Evolutionary conservation across 2,113 vertebrate genomes (phyloP).

Genomic region (Gymnorhina tibicen): DNA sequence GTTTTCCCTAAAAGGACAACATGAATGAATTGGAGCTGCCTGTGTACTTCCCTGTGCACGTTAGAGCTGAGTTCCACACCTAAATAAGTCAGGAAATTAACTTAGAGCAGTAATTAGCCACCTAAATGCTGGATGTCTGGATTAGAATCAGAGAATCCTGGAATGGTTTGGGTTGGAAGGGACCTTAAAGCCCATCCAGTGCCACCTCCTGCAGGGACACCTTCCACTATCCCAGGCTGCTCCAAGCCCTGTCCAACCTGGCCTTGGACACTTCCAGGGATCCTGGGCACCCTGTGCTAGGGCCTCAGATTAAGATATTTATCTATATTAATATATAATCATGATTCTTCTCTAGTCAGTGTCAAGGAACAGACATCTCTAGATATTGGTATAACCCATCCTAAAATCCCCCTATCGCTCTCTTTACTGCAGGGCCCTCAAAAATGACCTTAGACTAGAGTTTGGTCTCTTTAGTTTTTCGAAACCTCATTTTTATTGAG

Average conservation of each 20-base stretch:
- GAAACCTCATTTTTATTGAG: not conserved
- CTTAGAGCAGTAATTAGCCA: not conserved
- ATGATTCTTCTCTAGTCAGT: not conserved
- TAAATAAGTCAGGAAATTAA: not conserved
- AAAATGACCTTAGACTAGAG: not conserved
- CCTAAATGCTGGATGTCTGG: not conserved
- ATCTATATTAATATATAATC: not conserved
- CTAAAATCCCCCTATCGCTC: rapidly evolving
- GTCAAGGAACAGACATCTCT: not conserved
- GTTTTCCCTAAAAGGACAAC: not conserved
- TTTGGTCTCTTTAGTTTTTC: not conserved
- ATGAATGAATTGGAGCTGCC: not conserved
- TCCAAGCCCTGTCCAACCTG: rapidly evolving
- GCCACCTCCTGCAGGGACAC: not conserved
- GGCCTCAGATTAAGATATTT: not conserved
- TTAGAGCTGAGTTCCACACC: not conserved
- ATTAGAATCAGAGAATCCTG: not conserved
- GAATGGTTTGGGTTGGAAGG: not conserved
- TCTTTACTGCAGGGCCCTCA: not conserved
- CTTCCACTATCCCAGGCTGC: rapidly evolving
- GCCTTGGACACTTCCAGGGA: not conserved
- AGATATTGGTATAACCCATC: not conserved
- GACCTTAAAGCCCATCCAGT: rapidly evolving
- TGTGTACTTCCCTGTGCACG: not conserved
- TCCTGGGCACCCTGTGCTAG: not conserved